Evolutionary conservation across 2,797 vertebrate species (phyloP), one percentile per base, ranked within the genome.

Genomic region (Sebastes jordani): DNA sequence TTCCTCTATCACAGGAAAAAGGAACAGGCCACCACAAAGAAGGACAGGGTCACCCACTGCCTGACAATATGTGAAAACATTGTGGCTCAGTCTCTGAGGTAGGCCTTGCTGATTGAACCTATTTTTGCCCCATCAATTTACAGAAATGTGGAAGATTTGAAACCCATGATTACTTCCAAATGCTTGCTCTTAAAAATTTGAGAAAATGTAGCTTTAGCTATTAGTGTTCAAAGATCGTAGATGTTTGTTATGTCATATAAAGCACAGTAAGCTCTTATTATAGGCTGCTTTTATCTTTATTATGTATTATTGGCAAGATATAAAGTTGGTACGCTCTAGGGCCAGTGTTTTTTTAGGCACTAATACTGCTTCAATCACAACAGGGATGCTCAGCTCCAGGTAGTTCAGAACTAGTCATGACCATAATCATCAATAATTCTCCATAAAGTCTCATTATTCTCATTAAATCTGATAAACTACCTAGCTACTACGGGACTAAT

Each of bases 11-110:
- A 64, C 87, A 99, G 98, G 96, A 99, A 99, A 96, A 99, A 99
- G 91, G 98, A 99, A 78, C 97, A 97, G 84, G 96, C 97, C 52
- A 96, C 97, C 22, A 98, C 97, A 86, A 99, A 99, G 95, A 99
- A 99, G 85, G 98, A 99, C 88, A 93, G 98, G 9, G 98, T 99
- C 88, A 98, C 96, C 81, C 98, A 99, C 73, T 99, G 98, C 89
- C 93, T 99, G 93, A 99, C 98, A 2, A 99, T 99, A 96, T 99
- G 98, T 89, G 98, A 99, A 93, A 99, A 98, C 90, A 99, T 99
- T 34, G 97, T 98, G 84, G 98, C 97, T 62, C 98, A 99, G 87
- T 98, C 98, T 38, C 94, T 99, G 89, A 99, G 98, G 98, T 99
- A 97, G 91, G 93, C 52, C 16, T 16, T 73, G 34, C 6, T 66